Evolutionary conservation across 2,797 vertebrate genomes (phyloP).

Genomic region (Rhynchotus rufescens): DNA sequence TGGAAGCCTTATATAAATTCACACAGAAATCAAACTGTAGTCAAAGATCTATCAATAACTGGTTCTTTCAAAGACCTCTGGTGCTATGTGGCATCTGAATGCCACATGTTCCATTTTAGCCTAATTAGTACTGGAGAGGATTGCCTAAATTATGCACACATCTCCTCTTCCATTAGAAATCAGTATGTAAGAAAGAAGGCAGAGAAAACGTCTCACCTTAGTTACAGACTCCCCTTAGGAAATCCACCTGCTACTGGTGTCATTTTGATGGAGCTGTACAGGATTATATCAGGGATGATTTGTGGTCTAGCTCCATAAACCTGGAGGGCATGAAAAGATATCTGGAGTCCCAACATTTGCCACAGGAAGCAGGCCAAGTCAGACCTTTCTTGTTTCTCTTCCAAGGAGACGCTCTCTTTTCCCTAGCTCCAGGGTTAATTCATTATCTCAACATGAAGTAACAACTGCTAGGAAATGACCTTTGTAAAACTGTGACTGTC

Average conservation of each 20-base stretch:
- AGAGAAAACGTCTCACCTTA: background rate
- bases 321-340: background rate
- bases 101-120: background rate
- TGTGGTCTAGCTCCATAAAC: background rate
- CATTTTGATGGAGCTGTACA: fast-evolving
- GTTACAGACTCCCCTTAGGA: background rate
- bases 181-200: background rate
- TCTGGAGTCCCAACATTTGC: background rate
- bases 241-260: background rate
- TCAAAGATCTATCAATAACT: fast-evolving
- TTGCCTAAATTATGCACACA: background rate
- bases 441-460: background rate
- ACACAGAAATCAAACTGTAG: background rate
- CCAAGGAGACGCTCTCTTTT: background rate
- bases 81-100: background rate
- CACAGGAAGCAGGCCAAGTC: fast-evolving
- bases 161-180: background rate
- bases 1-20: background rate
- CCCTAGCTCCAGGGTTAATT: fast-evolving
- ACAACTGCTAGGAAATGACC: background rate
- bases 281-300: background rate
- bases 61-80: background rate
- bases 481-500: background rate
- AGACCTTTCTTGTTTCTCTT: fast-evolving
- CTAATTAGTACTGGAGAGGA: background rate